These are phyloP conservation scores for Monopterus albus DNA, from an alignment of 2,113 vertebrate genomes.

Conservation along the genomic window DNA sequence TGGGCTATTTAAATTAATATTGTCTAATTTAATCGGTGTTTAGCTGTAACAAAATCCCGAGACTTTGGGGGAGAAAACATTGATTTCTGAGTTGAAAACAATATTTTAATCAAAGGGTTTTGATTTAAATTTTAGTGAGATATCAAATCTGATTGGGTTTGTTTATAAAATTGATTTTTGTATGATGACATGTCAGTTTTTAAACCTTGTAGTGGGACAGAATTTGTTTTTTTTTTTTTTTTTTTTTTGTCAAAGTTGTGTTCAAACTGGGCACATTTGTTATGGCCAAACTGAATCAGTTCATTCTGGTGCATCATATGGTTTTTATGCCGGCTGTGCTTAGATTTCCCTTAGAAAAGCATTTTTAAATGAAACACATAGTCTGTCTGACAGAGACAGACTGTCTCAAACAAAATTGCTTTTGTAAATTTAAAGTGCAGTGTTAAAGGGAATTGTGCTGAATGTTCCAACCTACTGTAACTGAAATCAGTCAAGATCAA, in stretches of 20 bases:
- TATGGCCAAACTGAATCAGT: no score
- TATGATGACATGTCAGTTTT: slow-evolving; percentile 13
- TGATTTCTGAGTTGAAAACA: slow-evolving; percentile 1
- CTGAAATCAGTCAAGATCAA: background rate
- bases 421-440: background rate
- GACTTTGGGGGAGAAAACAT: slow-evolving; percentile 42
- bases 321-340: no score
- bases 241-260: no score
- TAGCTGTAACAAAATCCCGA: slow-evolving; percentile 9
- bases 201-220: background rate
- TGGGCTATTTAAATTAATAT: slow-evolving; percentile 82
- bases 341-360: no score
- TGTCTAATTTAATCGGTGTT: slow-evolving; percentile 43
- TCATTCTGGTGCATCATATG: background rate
- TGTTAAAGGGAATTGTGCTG: background rate
- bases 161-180: background rate
- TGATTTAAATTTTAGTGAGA: background rate
- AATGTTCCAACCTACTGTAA: background rate
- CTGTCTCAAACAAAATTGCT: background rate
- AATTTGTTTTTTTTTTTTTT: no score
- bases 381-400: no score
- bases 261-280: no score
- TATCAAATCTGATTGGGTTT: background rate
- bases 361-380: no score
- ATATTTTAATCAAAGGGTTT: background rate